Evolutionary conservation across 2,888 invertebrate species (phyloP), one percentile per base, ranked within the genome.

Genomic region (Sesamia inferens): DNA sequence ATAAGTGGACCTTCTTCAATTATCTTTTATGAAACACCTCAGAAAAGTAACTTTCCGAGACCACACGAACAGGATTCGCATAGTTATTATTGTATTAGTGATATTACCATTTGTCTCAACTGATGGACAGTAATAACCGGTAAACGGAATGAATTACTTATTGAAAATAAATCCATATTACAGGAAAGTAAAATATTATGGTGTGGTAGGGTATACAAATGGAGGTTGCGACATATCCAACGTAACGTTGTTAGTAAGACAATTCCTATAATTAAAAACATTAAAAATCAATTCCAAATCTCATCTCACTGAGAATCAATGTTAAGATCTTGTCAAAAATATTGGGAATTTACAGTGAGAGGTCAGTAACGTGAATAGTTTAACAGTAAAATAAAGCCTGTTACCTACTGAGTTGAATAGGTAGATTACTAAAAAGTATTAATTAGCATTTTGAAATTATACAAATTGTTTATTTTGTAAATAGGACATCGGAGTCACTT

Each of bases 81-180:
- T 57, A 55, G 31, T 72, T 54, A 68, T 76, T 64, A 69, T 69
- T 72, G 57, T 70, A 54, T 69, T 59, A 57, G 11, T 31, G 13
- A 22, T 62, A 5, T 22, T 54, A 65, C n/a, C 67, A 57, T 64
- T 64, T 73, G 59, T 72, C 57, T 68, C 44, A 31, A 51, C 31
- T 54, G 62, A 55, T 10, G 22, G 22, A 11, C 44, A 39, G 14
- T 76, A 71, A 76, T 69, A 48, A 61, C 44, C 39, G 10, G 16
- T 72, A 71, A 81, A 76, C 76, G n/a, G 44, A 71, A 64, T 80
- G 71, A 67, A 57, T 76, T 54, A 67, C 54, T 67, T 8, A n/a
- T 2, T 2, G 3, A 31, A 39, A 24, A 31, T 24, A 24, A 67
- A 64, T 64, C 0, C 63, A 44, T 51, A 39, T 24, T 42, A 19